Base-by-base conservation (phyloP, 2,113 vertebrate genomes). In the Potamarius usumacintae region DNA sequence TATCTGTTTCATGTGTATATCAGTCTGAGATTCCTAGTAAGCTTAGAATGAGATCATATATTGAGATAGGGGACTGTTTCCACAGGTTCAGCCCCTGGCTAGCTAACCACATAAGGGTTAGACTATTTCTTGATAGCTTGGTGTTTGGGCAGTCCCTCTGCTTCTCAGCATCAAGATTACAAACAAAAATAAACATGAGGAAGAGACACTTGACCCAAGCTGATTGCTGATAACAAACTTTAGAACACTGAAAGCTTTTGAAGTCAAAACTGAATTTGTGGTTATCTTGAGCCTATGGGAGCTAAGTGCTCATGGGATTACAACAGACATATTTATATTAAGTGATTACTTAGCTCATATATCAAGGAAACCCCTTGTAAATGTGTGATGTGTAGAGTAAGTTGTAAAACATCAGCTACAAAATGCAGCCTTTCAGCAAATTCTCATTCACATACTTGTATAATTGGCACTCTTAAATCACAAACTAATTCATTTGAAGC, bases 211-310 rank as follows among this genome's bases (percentile, higher is more conserved):
- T 50, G 42, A 52, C 50, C 1, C 42, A 81, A 20, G 1, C 58
- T 62, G 82, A 53, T 65, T 81, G 69, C 82, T 34, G 79, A 86
- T 71, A 65, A 52, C 72, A 76, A 71, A 53, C 77, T 88, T 90
- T 88, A 48, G 85, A 52, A 69, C 86, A 63, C 34, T 72, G 27
- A 85, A 71, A 65, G 18, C 42, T 18, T 85, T 88, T 72, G 86
- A 85, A 50, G 65, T n/a, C 9, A 87, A 90, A 86, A 7, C 17
- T 71, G 57, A 67, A 60, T 62, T 58, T 20, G 71, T 62, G 25
- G 71, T 72, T 72, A 2, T 74, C 2, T 22, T 48, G 72, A 50
- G 25, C 72, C 42, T 50, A 50, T 52, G 52, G 1, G 0, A 22
- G 50, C 52, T 25, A 42, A 20, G 48, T 42, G 10, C 12, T 76